phyloP scores from a whole-genome alignment of 2,797 vertebrate species.

The Lepus townsendii region DNA sequence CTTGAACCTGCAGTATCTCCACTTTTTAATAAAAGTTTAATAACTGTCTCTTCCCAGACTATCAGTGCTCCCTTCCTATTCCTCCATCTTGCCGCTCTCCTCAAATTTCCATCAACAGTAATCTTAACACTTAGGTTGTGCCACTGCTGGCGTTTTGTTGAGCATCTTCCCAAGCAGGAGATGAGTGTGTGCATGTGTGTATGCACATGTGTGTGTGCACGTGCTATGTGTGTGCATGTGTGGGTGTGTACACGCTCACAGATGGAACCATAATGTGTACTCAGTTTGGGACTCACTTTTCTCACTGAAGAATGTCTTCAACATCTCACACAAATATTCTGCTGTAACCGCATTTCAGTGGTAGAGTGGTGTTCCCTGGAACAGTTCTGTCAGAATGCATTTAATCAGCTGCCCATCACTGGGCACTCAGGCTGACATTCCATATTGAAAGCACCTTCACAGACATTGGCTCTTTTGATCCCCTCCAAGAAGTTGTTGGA shows the following conservation, averaged over 20 bases:
- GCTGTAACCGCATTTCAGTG: slow-evolving; percentile 16
- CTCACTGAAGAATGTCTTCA: slow-evolving; percentile 52
- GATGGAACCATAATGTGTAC: slow-evolving; percentile 22
- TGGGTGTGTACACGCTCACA: background rate
- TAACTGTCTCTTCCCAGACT: too few relatives aligned
- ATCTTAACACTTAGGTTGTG: background rate
- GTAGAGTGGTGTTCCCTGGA: background rate
- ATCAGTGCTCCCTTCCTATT: too few relatives aligned
- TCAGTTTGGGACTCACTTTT: slow-evolving; percentile 37
- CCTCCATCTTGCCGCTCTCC: too few relatives aligned
- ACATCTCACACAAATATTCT: slow-evolving; percentile 58
- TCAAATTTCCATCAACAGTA: background rate
- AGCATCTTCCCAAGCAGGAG: slow-evolving; percentile 33
- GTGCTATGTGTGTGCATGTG: background rate
- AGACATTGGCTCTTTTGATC: background rate
- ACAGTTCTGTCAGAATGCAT: slow-evolving; percentile 1
- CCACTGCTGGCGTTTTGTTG: slow-evolving; percentile 28
- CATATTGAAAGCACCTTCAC: slow-evolving; percentile 41
- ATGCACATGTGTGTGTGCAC: background rate
- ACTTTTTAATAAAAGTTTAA: too few relatives aligned
- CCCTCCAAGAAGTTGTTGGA: background rate
- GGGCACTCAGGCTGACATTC: slow-evolving; percentile 12
- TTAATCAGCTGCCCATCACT: background rate
- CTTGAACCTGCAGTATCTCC: too few relatives aligned
- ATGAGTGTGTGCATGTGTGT: background rate